Conservation (phyloP, 2,888 invertebrate species). For the Mythimna loreyi region DNA sequence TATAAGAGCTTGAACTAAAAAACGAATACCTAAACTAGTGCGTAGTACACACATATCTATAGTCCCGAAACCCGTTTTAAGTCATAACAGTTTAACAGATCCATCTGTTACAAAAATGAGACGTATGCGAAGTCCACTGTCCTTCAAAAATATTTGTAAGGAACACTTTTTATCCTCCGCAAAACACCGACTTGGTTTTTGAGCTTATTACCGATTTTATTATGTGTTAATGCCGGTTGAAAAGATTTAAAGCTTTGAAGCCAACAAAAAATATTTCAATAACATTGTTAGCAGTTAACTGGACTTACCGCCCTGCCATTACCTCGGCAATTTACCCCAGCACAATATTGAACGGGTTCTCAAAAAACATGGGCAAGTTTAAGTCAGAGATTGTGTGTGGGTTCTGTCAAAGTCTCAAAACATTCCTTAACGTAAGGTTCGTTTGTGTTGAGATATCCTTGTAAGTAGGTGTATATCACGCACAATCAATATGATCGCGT, state of each 20-base stretch:
- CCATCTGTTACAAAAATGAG: constrained; percentile 14
- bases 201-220: constrained; percentile 58
- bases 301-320: constrained; percentile 66
- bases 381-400: constrained; percentile 18
- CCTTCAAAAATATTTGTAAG: constrained; percentile 37
- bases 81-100: neutral
- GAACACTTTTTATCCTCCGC: constrained; percentile 31
- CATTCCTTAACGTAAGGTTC: neutral
- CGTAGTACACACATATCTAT: too few relatives aligned
- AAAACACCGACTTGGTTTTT: constrained; percentile 30
- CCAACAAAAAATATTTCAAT: constrained; percentile 66
- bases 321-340: constrained; percentile 62
- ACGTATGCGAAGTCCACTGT: neutral
- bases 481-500: too few relatives aligned
- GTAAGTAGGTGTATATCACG: too few relatives aligned
- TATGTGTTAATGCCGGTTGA: constrained; percentile 57
- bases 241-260: constrained; percentile 54
- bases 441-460: neutral
- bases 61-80: neutral
- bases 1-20: too few relatives aligned
- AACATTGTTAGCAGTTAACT: constrained; percentile 67
- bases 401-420: constrained; percentile 41
- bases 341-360: constrained; percentile 62
- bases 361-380: constrained; percentile 49
- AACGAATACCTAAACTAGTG: too few relatives aligned